These are phyloP conservation scores for Dreissena polymorpha DNA, from an alignment of 1,140 invertebrate genomes.

Conservation along the genomic window DNA sequence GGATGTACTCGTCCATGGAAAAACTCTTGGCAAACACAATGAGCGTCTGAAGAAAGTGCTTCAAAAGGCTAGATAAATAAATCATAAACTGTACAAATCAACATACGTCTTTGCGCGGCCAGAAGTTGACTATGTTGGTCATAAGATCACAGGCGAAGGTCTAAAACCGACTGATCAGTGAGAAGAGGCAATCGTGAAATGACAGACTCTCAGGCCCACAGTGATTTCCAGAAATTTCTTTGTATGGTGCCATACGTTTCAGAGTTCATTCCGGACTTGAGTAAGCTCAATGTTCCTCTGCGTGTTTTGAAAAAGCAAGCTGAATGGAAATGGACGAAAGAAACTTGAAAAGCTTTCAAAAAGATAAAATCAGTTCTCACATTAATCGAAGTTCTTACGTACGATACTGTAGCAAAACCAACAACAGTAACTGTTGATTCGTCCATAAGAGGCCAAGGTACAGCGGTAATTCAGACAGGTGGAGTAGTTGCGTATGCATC, in stretches of 20 bases:
- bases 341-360: background rate
- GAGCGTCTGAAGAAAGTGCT: conserved; percentile 15
- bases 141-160: conserved; percentile 63
- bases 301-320: conserved; percentile 17
- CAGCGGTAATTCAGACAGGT: conserved; percentile 77
- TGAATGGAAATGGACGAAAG: background rate
- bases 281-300: conserved; percentile 25
- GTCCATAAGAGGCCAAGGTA: conserved; percentile 74
- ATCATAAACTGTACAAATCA: conserved; percentile 76
- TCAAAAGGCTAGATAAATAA: conserved; percentile 42
- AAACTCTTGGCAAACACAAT: conserved; percentile 50
- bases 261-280: conserved; percentile 74
- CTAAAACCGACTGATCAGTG: conserved; percentile 74
- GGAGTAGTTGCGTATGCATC: conserved; percentile 79
- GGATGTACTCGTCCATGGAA: conserved; percentile 47
- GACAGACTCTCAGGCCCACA: too few relatives aligned
- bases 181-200: conserved; percentile 69
- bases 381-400: conserved; percentile 18
- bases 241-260: conserved; percentile 77
- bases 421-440: conserved; percentile 56
- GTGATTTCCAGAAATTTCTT: conserved; percentile 59
- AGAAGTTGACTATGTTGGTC: conserved; percentile 51
- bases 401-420: conserved; percentile 36
- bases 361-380: conserved; percentile 1
- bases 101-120: conserved; percentile 63